Evolutionary conservation across 2,113 vertebrate species (phyloP), one percentile per base, ranked within the genome.

Genomic region (Cygnus atratus): DNA sequence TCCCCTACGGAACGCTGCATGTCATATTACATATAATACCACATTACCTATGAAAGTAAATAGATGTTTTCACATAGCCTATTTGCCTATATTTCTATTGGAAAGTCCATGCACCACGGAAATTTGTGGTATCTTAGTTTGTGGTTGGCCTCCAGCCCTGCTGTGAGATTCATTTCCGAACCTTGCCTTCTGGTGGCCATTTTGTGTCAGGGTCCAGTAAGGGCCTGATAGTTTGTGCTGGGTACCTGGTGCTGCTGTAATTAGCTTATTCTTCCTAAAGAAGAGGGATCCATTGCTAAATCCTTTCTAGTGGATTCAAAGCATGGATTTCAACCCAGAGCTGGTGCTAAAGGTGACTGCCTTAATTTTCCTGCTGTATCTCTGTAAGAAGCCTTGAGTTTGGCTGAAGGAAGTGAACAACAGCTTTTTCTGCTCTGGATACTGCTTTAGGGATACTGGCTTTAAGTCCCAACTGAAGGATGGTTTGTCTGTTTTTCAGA

Each of bases 401-500:
- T 11, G 35, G n/a, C 35, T 61, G 25, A 41, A 79, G 33, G 6
- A 55, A 71, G 13, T 18, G 28, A 85, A 75, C n/a, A 28, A 22
- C 29, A 62, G 29, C 2, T 41, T 65, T 82, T 54, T 59, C 66
- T 74, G 2, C 41, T 79, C 35, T 3, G 7, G 16, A 24, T 73
- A 6, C 7, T 67, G 57, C 62, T 81, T 81, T 82, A 35, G 65
- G 65, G 75, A 75, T 35, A 37, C 14, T 67, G 31, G 21, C 66
- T 85, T 83, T 54, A 76, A 62, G 74, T 66, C 78, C 67, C 26
- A 75, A 4, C 77, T 85, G 81, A 80, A 58, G 82, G 37, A 70
- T 46, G 58, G 74, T 85, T 87, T 95, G 72, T 89, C 87, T 74
- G 74, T 80, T 83, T 91, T 95, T 91, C 82, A 83, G 73, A 70